Conservation (phyloP, 1,140 invertebrate genomes). For the Manduca sexta region DNA sequence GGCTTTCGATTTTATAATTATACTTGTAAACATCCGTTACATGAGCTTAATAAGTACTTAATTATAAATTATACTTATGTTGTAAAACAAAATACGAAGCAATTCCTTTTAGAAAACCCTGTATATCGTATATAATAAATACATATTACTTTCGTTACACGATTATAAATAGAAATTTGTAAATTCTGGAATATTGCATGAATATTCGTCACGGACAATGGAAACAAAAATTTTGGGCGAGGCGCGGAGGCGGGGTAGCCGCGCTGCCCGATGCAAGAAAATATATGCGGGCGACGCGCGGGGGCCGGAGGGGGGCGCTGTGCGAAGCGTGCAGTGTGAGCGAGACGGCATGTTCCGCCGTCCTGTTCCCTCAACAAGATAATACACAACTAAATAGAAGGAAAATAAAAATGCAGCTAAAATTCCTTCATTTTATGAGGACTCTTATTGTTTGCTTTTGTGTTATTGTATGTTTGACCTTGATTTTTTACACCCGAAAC, state of each 20-base stretch:
- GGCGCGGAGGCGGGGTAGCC: constrained; percentile 59
- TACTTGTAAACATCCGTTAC: no score
- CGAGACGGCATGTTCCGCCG: constrained; percentile 19
- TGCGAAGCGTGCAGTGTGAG: constrained; percentile 17
- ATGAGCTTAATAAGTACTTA: no score
- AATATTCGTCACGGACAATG: constrained; percentile 23
- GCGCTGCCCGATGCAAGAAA: constrained; percentile 50
- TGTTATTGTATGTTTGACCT: constrained; percentile 29
- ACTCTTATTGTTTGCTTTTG: constrained; percentile 13
- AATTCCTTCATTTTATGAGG: constrained; percentile 35
- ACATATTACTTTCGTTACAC: background rate
- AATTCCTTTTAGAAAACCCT: no score
- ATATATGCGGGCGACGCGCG: constrained; percentile 43
- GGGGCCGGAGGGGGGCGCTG: constrained; percentile 4
- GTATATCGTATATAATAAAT: no score
- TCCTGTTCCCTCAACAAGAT: constrained; percentile 31
- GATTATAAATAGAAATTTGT: background rate
- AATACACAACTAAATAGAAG: constrained; percentile 44
- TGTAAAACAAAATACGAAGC: no score
- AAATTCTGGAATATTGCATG: background rate
- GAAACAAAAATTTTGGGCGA: constrained; percentile 44
- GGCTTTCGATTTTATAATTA: no score
- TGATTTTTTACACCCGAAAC: constrained; percentile 5
- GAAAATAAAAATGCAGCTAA: constrained; percentile 50
- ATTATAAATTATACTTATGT: no score